Percentiles rank a stretch among this genome's conserved stretches.
phyloP scores from a whole-genome alignment of 2,888 invertebrate species.

The Suillia variegata region DNA sequence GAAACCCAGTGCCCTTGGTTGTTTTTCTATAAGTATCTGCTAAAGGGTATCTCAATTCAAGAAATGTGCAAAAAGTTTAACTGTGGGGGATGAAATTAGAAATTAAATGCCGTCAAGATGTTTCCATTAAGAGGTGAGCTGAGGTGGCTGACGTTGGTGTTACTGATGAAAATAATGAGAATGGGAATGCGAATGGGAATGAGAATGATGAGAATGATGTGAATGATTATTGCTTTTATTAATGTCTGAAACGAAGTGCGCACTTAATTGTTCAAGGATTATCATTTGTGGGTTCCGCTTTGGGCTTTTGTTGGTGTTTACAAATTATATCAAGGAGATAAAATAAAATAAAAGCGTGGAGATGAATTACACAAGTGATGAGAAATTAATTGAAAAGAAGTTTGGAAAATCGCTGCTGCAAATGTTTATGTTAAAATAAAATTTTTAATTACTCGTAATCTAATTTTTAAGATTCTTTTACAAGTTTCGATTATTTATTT shows the following conservation, averaged over 20 bases:
- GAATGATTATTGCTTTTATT: conserved; percentile 24
- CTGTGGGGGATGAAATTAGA: conserved; percentile 22
- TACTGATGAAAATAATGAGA: conserved; percentile 13
- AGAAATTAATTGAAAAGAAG: no score
- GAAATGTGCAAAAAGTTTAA: conserved; percentile 9
- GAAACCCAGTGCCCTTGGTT: not conserved
- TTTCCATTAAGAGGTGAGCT: conserved; percentile 1
- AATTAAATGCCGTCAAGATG: conserved; percentile 30
- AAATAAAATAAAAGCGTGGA: no score
- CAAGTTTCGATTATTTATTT: no score
- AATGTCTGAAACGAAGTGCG: conserved; percentile 29
- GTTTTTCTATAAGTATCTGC: not conserved
- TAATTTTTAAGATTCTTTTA: no score
- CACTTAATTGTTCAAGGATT: conserved; percentile 30
- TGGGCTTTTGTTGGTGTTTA: no score
- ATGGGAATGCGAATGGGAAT: not conserved
- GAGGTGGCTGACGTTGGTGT: conserved; percentile 7
- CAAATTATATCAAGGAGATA: no score
- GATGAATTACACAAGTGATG: no score
- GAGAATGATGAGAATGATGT: not conserved
- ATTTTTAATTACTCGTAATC: no score
- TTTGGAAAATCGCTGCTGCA: no score
- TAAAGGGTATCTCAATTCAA: not conserved
- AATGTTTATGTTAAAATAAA: no score
- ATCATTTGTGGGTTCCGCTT: not conserved